Percentiles rank a stretch among this genome's conserved stretches.
Conservation (phyloP, 2,888 invertebrate genomes). For the Euphydryas editha region DNA sequence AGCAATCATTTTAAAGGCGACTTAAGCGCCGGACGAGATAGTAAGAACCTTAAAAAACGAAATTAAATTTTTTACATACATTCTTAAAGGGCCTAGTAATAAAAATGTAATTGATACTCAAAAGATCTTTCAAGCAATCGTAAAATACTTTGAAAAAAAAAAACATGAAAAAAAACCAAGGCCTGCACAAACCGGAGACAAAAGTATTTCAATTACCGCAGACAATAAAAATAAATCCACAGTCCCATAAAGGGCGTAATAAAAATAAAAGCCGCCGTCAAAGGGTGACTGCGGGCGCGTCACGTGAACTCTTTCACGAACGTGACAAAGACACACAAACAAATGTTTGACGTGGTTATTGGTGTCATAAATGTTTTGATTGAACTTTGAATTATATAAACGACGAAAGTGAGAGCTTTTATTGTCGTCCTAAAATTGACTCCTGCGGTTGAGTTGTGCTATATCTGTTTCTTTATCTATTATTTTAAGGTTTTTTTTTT, state of each 20-base stretch:
- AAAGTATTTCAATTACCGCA: constrained; percentile 45
- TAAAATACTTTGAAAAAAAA: constrained; percentile 32
- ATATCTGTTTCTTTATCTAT: background rate
- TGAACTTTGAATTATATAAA: background rate
- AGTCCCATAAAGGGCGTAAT: constrained; percentile 45
- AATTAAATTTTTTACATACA: constrained; percentile 11
- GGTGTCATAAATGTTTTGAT: constrained; percentile 9
- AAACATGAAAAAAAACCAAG: too few relatives aligned
- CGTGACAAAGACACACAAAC: constrained; percentile 26
- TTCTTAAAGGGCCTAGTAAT: constrained; percentile 16
- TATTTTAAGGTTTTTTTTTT: too few relatives aligned
- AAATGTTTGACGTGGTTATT: constrained; percentile 20
- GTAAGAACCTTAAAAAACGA: background rate
- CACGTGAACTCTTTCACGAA: constrained; percentile 21
- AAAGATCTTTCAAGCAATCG: constrained; percentile 34
- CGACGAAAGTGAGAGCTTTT: background rate
- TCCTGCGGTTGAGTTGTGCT: background rate
- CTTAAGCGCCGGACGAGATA: background rate
- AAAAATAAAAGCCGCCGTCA: constrained; percentile 50
- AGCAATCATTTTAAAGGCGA: background rate
- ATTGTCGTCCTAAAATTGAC: background rate
- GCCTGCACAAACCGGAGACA: constrained; percentile 34
- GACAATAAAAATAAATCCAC: constrained; percentile 41
- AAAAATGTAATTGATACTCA: constrained; percentile 26
- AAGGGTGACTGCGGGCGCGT: constrained; percentile 36